Evolutionary conservation across 1,140 invertebrate genomes (phyloP).

Genomic region (Macrobrachium rosenbergii): DNA sequence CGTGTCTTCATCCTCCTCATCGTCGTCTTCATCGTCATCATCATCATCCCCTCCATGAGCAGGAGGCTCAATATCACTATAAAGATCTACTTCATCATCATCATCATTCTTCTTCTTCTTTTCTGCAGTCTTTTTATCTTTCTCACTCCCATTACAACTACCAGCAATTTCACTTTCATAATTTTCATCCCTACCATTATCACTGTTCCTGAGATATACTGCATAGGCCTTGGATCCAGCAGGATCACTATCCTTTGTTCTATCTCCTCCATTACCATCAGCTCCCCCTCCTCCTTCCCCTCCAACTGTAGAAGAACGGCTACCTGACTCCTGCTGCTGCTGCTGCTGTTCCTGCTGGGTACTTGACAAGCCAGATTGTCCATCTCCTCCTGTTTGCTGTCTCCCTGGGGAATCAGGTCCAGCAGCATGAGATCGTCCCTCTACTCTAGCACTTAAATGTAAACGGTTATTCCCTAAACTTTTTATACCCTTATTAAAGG

Average conservation of each 20-base stretch:
- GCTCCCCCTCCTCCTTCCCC: conserved; percentile 50
- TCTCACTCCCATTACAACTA: conserved; percentile 67
- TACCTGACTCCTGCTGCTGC: neutral
- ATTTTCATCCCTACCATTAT: conserved; percentile 42
- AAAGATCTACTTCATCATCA: conserved; percentile 56
- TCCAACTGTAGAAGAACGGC: conserved; percentile 32
- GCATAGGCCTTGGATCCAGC: conserved; percentile 42
- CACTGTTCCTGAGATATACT: conserved; percentile 48
- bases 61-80: conserved; percentile 58
- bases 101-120: conserved; percentile 61
- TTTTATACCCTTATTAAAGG: neutral
- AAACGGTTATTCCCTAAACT: neutral
- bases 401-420: conserved; percentile 45
- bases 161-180: conserved; percentile 67
- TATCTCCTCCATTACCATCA: conserved; percentile 66
- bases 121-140: conserved; percentile 57
- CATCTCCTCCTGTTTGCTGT: conserved; percentile 39
- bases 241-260: conserved; percentile 44
- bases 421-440: conserved; percentile 13
- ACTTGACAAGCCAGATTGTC: conserved; percentile 19
- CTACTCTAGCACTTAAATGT: conserved; percentile 11
- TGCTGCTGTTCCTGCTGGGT: conserved; percentile 33
- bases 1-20: conserved; percentile 42
- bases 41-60: conserved; percentile 52
- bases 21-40: conserved; percentile 52